A percentile compares a stretch with the other conserved stretches of the same genome.
Conservation (phyloP, 2,797 vertebrate species). For the Malacoraja senta region DNA sequence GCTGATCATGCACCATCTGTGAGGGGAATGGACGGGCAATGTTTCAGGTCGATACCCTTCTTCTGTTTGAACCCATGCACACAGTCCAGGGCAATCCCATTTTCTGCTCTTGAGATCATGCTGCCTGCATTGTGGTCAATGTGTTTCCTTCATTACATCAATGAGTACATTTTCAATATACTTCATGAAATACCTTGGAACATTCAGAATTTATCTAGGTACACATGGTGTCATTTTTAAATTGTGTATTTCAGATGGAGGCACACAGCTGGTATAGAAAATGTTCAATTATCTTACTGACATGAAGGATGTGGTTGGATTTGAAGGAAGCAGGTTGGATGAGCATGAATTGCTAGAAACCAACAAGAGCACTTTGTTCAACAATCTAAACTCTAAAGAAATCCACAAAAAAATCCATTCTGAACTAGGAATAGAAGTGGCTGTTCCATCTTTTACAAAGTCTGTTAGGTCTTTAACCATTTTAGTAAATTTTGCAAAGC, state of each 20-base stretch:
- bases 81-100: too few species aligned
- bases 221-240: not conserved
- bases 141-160: too few species aligned
- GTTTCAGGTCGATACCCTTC: too few species aligned
- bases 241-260: not conserved
- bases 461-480: not conserved
- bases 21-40: too few species aligned
- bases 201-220: too few species aligned
- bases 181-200: too few species aligned
- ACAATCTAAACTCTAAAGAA: not conserved
- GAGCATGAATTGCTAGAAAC: not conserved
- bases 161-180: too few species aligned
- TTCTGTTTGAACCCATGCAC: too few species aligned
- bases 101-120: too few species aligned
- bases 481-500: not conserved
- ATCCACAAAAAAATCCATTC: not conserved
- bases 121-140: too few species aligned
- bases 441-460: not conserved
- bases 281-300: not conserved
- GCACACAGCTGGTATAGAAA: not conserved
- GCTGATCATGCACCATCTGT: too few species aligned
- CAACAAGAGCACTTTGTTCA: not conserved
- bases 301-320: not conserved
- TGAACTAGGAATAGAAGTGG: not conserved
- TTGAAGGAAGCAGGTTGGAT: not conserved